Evolutionary conservation across 2,797 vertebrate genomes (phyloP), one percentile per base, ranked within the genome.

Genomic region (Gallinago nigripennis): DNA sequence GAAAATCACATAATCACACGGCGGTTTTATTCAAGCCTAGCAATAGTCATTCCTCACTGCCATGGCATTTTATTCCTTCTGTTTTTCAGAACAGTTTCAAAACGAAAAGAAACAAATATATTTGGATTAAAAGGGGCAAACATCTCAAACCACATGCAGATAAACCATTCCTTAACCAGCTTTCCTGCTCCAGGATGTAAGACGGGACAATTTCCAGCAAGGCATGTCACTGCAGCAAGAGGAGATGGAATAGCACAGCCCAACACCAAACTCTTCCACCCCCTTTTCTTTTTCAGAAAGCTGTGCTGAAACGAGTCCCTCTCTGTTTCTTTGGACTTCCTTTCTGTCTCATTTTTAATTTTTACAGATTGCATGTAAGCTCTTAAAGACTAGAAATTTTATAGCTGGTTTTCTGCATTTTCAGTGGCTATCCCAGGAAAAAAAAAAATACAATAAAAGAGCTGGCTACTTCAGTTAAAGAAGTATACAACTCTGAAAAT

Each of bases 401-500:
- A n/a, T 19, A 9, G 8, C 25, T 51, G 27, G 3, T 25, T 30
- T 46, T 68, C 43, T 48, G 35, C 19, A 3, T 54, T 63, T 72
- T 45, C 45, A 27, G 31, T 23, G 35, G 7, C 35, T 11, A 63
- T 28, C 24, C 14, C 64, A 28, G 6, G 3, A 45, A 24, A 28
- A 15, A 46, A 31, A 27, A 31, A n/a, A 54, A n/a, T 14, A 20
- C 3, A 37, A 37, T 12, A 27, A 51, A 43, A 43, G 8, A 56
- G 7, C 25, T 68, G 51, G 4, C n/a, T 50, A 3, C 39, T 83
- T 5, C 37, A 28, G 11, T 27, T 31, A 31, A 18, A 53, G 68
- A 11, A 21, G 9, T 5, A 6, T 1, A 4, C 3, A 2, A 68
- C 43, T 6, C 35, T 41, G 30, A 68, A n/a, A 56, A 9, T 20